Evolutionary conservation across 2,797 vertebrate genomes (phyloP).

Genomic region (Macropodus opercularis): DNA sequence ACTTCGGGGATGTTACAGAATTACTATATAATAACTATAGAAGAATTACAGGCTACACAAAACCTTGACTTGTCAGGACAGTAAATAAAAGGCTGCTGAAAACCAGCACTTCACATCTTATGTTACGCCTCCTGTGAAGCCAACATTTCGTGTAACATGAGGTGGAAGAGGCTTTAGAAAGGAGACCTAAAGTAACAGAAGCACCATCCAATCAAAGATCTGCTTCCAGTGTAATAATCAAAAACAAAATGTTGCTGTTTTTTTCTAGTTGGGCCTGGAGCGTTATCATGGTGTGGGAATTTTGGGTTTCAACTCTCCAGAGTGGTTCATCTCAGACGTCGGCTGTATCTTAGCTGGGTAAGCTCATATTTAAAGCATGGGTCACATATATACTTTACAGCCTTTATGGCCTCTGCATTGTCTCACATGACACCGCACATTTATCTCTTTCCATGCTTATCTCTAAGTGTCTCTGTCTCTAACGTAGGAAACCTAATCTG

Average conservation of each 20-base stretch:
- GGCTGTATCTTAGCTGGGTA: constrained; percentile 84
- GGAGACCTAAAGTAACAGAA: constrained; percentile 38
- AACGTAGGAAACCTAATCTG: background rate
- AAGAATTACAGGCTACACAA: constrained; percentile 1
- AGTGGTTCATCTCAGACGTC: constrained; percentile 84
- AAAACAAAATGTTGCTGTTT: background rate
- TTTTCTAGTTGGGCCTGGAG: constrained; percentile 80
- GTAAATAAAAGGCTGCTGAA: too few species aligned
- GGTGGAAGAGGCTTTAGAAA: constrained; percentile 14
- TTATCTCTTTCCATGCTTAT: constrained; percentile 9
- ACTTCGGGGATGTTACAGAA: too few species aligned
- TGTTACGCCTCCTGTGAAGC: constrained; percentile 62
- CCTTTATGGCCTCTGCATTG: background rate
- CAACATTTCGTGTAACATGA: constrained; percentile 2
- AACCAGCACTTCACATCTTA: constrained; percentile 56
- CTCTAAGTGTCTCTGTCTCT: constrained; percentile 6
- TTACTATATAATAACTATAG: too few species aligned
- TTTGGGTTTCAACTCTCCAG: constrained; percentile 83
- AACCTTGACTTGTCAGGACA: background rate
- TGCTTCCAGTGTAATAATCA: background rate
- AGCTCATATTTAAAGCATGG: constrained; percentile 12
- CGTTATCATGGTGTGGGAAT: constrained; percentile 83
- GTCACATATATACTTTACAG: background rate
- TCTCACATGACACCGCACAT: background rate
- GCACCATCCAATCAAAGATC: constrained; percentile 37